Evolutionary conservation across 2,797 vertebrate species (phyloP).

Genomic region (Apodemus agrarius): DNA sequence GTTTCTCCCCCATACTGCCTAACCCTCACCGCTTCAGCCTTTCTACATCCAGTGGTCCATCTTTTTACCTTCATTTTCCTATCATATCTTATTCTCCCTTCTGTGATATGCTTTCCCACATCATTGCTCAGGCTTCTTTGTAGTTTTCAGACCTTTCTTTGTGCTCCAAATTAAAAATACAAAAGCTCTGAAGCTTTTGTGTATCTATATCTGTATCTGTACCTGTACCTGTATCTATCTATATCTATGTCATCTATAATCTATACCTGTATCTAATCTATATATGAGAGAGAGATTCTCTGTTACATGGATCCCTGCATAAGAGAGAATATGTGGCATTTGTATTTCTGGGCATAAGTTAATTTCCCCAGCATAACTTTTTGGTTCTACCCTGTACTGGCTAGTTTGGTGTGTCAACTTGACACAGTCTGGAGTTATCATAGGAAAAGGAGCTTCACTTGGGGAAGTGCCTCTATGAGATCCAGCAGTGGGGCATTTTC

Average conservation of each 20-base stretch:
- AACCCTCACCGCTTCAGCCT: neutral
- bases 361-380: neutral
- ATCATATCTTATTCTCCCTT: fast-evolving
- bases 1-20: neutral
- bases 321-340: neutral
- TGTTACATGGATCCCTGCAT: too few relatives aligned
- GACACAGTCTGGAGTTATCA: too few relatives aligned
- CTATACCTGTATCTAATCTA: too few relatives aligned
- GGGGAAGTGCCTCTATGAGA: too few relatives aligned
- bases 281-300: too few relatives aligned
- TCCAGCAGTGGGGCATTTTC: too few relatives aligned
- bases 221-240: too few relatives aligned
- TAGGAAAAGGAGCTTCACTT: too few relatives aligned
- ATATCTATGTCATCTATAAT: too few relatives aligned
- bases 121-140: neutral
- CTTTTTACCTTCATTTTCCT: neutral
- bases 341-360: neutral
- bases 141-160: neutral
- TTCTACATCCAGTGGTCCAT: neutral
- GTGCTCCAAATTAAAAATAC: neutral
- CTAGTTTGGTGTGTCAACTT: too few relatives aligned
- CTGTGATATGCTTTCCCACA: neutral
- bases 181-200: neutral
- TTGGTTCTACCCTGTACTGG: too few relatives aligned
- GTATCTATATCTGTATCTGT: too few relatives aligned